Conservation (phyloP, 2,113 vertebrate genomes). For the Rhea americana region DNA sequence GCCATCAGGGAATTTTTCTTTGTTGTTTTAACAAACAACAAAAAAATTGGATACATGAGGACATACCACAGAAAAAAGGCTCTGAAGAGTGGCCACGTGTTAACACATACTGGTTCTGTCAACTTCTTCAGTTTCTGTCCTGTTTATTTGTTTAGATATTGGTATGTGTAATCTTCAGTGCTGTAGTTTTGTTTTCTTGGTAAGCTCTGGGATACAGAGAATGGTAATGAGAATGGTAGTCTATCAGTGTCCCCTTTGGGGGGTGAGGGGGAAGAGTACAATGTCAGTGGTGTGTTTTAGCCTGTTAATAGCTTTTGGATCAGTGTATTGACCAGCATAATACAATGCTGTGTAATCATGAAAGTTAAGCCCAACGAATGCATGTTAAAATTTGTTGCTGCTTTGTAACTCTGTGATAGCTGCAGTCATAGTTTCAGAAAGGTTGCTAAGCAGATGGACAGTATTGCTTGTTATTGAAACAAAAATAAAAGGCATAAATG, state of each 20-base stretch:
- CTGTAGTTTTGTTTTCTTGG: not conserved
- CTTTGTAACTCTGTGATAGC: not conserved
- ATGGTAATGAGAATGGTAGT: not conserved
- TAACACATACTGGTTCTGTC: not conserved
- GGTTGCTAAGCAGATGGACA: not conserved
- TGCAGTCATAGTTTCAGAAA: fast-evolving
- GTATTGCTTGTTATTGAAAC: not conserved
- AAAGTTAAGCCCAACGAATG: not conserved
- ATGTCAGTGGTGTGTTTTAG: not conserved
- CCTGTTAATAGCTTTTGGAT: not conserved
- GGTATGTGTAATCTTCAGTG: not conserved
- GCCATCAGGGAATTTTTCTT: not conserved
- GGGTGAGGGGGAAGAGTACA: not conserved
- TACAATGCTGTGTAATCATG: not conserved
- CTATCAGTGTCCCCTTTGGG: not conserved
- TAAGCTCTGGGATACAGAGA: not conserved
- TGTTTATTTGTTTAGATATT: not conserved
- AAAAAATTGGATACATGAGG: not conserved
- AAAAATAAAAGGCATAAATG: not conserved
- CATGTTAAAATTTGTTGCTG: not conserved
- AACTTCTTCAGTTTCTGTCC: not conserved
- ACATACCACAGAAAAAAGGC: not conserved
- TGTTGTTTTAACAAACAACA: too few relatives aligned
- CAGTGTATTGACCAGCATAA: not conserved
- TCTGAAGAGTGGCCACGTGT: not conserved